Conservation (phyloP, 2,888 invertebrate species). For the Torymus texanus region DNA sequence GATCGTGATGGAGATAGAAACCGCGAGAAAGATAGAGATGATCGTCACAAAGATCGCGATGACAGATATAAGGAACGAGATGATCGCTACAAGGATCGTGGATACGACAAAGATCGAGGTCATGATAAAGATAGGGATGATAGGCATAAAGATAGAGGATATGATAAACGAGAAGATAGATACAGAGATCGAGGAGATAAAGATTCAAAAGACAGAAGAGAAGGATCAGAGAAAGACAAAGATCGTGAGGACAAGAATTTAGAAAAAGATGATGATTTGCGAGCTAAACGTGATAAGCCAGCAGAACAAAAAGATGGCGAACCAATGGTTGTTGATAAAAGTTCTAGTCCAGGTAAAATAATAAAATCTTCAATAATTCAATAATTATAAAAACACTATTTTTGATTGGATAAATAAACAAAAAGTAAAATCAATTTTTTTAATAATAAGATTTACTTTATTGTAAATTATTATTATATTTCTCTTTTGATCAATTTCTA, state of each 20-base stretch:
- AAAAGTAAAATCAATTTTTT: too few species aligned
- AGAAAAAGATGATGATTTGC: constrained; percentile 51
- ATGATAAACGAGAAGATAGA: constrained; percentile 59
- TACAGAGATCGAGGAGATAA: constrained; percentile 57
- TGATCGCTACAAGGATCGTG: constrained; percentile 62
- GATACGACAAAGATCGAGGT: constrained; percentile 32
- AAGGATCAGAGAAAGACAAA: constrained; percentile 41
- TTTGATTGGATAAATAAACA: background rate
- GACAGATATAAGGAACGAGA: constrained; percentile 48
- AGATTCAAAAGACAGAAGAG: constrained; percentile 54
- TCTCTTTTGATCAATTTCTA: background rate
- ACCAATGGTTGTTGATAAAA: constrained; percentile 25
- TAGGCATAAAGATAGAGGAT: constrained; percentile 36
- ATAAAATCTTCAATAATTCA: constrained; percentile 9
- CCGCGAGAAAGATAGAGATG: constrained; percentile 15
- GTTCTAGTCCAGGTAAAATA: constrained; percentile 53
- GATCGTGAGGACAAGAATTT: constrained; percentile 19
- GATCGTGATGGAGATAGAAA: constrained; percentile 31
- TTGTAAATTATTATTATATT: too few species aligned
- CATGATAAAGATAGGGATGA: constrained; percentile 65
- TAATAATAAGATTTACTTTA: too few species aligned
- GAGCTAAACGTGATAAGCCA: constrained; percentile 26
- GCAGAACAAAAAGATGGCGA: constrained; percentile 40
- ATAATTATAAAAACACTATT: constrained; percentile 3
- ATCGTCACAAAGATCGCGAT: constrained; percentile 62